phyloP scores from a whole-genome alignment of 2,888 invertebrate species.

The Halictus quadricinctus region DNA sequence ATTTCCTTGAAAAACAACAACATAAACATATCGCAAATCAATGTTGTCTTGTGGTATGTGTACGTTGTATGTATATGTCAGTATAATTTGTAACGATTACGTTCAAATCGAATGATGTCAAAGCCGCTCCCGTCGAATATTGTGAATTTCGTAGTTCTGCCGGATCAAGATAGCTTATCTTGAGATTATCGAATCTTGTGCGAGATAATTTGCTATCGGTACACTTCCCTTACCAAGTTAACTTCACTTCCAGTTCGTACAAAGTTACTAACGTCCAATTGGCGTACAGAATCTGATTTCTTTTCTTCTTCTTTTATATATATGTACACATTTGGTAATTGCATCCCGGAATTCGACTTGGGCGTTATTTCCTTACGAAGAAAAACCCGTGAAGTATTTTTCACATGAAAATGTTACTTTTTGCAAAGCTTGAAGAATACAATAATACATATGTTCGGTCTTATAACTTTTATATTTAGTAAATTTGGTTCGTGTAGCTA shows the following conservation, averaged over 20 bases:
- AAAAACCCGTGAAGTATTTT: not conserved
- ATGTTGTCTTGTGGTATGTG: not conserved
- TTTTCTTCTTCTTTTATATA: not conserved
- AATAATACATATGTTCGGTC: not conserved
- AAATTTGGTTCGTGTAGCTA: not conserved
- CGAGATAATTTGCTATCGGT: conserved; percentile 39
- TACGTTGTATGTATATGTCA: conserved; percentile 23
- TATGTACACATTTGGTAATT: not conserved
- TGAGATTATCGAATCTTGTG: conserved; percentile 28
- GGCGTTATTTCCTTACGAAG: not conserved
- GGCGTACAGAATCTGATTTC: not conserved
- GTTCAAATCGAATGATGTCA: conserved; percentile 12
- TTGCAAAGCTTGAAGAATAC: not conserved
- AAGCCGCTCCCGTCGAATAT: conserved; percentile 11
- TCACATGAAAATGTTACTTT: not conserved
- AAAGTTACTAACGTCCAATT: not conserved
- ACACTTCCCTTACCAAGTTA: conserved; percentile 4
- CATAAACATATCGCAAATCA: not conserved
- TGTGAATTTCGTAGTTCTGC: conserved; percentile 9
- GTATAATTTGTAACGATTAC: conserved; percentile 36
- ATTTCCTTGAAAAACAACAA: not conserved
- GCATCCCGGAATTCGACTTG: not conserved
- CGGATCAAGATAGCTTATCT: conserved; percentile 36
- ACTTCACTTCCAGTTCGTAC: not conserved
- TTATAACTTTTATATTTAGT: not conserved